These are phyloP conservation scores for Chaitophorus viminalis DNA, from an alignment of 2,888 invertebrate genomes.

Conservation along the genomic window DNA sequence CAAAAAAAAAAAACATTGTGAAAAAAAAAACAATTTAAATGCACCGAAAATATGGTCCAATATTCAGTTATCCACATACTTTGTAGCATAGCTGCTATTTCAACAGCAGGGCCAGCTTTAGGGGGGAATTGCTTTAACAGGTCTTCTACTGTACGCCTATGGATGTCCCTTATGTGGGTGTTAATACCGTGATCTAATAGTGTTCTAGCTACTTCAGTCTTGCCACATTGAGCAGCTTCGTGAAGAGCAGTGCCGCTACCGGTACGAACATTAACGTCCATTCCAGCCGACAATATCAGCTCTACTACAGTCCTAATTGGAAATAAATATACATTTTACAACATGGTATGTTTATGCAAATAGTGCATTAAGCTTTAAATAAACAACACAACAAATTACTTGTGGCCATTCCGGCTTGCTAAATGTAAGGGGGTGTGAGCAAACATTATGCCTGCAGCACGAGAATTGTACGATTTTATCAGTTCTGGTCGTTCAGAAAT, in stretches of 20 bases:
- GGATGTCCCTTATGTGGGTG: conserved; percentile 80
- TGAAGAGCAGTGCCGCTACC: conserved; percentile 90
- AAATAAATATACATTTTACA: conserved; percentile 18
- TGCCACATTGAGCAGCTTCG: conserved; percentile 92
- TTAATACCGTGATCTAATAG: conserved; percentile 85
- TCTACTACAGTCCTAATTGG: conserved; percentile 79
- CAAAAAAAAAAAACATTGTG: not conserved
- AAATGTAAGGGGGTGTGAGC: conserved; percentile 90
- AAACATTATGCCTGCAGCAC: conserved; percentile 70
- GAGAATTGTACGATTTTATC: conserved; percentile 75
- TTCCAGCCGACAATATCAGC: conserved; percentile 83
- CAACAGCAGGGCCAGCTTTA: conserved; percentile 71
- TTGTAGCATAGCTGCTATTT: conserved; percentile 57
- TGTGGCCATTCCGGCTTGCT: conserved; percentile 92
- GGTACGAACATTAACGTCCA: conserved; percentile 87
- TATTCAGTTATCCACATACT: not conserved
- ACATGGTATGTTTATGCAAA: not conserved
- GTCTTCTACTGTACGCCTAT: conserved; percentile 86
- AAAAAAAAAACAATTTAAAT: not conserved
- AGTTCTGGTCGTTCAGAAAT: conserved; percentile 86
- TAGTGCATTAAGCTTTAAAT: not conserved
- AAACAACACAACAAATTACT: conserved; percentile 71
- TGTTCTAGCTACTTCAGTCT: conserved; percentile 85
- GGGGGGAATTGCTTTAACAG: conserved; percentile 88
- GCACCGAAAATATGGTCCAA: not conserved